Percentiles rank a stretch among this genome's conserved stretches.
Conservation (phyloP, 2,888 invertebrate genomes). For the Chaetogeoica ovagalla region DNA sequence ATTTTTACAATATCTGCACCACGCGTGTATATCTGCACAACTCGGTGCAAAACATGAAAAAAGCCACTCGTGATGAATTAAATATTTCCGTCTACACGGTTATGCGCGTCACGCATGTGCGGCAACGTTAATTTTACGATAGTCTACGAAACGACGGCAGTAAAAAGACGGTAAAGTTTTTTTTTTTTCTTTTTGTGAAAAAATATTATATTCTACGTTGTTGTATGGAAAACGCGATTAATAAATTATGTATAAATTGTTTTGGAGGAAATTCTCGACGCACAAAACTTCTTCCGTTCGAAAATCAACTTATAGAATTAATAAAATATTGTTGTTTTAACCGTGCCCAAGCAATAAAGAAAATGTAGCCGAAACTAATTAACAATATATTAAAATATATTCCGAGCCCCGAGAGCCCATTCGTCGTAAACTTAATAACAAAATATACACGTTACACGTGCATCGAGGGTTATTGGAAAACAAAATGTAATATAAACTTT, state of each 20-base stretch:
- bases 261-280: background rate
- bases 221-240: background rate
- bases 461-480: no score
- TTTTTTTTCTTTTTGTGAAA: background rate
- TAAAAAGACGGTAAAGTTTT: no score
- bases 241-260: background rate
- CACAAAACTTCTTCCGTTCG: background rate
- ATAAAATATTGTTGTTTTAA: slow-evolving; percentile 21
- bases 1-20: no score
- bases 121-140: background rate
- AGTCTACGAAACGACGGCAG: background rate
- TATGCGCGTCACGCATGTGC: background rate
- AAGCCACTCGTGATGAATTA: background rate
- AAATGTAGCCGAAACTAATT: background rate
- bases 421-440: background rate
- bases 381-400: background rate
- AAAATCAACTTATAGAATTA: slow-evolving; percentile 13
- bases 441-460: no score
- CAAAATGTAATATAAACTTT: no score
- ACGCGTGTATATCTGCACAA: no score
- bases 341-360: slow-evolving; percentile 2
- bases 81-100: no score
- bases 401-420: background rate
- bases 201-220: background rate
- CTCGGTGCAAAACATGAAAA: background rate